Conservation (phyloP, 2,888 invertebrate species). For the Clostera curtula region DNA sequence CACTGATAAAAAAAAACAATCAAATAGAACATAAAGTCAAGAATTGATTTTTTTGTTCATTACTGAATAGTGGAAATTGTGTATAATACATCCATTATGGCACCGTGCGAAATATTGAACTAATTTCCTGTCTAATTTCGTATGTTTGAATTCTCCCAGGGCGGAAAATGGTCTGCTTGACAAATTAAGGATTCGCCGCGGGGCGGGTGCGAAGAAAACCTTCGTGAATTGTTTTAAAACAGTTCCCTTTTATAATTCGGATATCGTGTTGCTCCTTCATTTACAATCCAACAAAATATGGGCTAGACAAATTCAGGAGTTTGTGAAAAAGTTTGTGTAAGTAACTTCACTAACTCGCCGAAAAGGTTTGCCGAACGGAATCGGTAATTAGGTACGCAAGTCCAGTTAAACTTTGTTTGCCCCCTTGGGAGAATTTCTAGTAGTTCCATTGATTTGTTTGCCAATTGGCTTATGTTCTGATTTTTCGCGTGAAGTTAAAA, state of each 20-base stretch:
- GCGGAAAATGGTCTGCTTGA: slow-evolving; percentile 34
- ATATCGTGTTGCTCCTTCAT: slow-evolving; percentile 43
- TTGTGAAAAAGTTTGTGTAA: slow-evolving; percentile 38
- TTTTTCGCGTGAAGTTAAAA: too few species aligned
- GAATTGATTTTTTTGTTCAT: too few species aligned
- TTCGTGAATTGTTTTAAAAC: slow-evolving; percentile 50
- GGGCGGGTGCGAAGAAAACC: slow-evolving; percentile 47
- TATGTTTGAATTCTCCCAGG: too few species aligned
- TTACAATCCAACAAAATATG: slow-evolving; percentile 45
- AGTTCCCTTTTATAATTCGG: slow-evolving; percentile 49
- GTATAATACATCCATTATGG: too few species aligned
- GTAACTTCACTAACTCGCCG: slow-evolving; percentile 37
- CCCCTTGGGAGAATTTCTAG: slow-evolving; percentile 24
- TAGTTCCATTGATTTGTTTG: slow-evolving; percentile 30
- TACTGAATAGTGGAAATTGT: too few species aligned
- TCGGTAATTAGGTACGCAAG: slow-evolving; percentile 53
- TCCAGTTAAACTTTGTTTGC: slow-evolving; percentile 40
- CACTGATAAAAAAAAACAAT: too few species aligned
- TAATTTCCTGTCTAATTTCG: too few species aligned
- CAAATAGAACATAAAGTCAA: too few species aligned
- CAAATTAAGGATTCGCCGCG: slow-evolving; percentile 40
- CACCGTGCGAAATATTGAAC: too few species aligned
- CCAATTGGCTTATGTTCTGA: slow-evolving; percentile 13
- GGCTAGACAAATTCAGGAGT: slow-evolving; percentile 47
- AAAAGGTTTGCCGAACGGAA: slow-evolving; percentile 40